Evolutionary conservation across 2,113 vertebrate genomes (phyloP).

Genomic region (Anoplopoma fimbria): DNA sequence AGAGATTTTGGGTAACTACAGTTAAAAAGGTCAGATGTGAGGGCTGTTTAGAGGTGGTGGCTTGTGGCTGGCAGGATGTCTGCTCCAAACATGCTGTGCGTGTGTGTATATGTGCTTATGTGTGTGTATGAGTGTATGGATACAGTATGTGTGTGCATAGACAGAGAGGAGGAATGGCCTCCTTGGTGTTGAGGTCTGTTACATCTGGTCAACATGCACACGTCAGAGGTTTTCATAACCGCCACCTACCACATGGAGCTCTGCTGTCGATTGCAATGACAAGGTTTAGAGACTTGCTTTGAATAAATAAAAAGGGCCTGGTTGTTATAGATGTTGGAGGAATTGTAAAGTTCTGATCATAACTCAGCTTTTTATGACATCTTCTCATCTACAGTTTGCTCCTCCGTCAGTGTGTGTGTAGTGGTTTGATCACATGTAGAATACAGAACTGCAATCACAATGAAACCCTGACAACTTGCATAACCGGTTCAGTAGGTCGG

Average conservation of each 20-base stretch:
- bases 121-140: conserved; percentile 1
- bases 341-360: conserved; percentile 10
- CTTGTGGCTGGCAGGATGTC: conserved; percentile 73
- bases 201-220: conserved; percentile 61
- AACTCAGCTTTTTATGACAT: conserved; percentile 13
- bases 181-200: conserved; percentile 64
- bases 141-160: conserved; percentile 7
- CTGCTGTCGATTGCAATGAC: conserved; percentile 19
- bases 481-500: conserved; percentile 15
- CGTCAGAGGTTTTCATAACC: conserved; percentile 55
- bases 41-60: conserved; percentile 76
- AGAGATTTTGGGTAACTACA: conserved; percentile 68
- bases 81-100: conserved; percentile 41
- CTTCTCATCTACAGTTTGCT: neutral
- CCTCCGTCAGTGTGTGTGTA: conserved; percentile 1
- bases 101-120: neutral
- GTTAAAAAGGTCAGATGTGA: conserved; percentile 80
- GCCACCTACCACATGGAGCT: conserved; percentile 39
- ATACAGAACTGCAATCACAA: neutral
- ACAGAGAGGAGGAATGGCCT: conserved; percentile 48
- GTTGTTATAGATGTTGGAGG: conserved; percentile 4
- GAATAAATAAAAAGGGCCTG: neutral
- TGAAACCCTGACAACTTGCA: neutral
- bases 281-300: conserved; percentile 16
- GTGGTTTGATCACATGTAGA: neutral